Conservation (phyloP, 2,797 vertebrate genomes). For the Anguilla obscura region DNA sequence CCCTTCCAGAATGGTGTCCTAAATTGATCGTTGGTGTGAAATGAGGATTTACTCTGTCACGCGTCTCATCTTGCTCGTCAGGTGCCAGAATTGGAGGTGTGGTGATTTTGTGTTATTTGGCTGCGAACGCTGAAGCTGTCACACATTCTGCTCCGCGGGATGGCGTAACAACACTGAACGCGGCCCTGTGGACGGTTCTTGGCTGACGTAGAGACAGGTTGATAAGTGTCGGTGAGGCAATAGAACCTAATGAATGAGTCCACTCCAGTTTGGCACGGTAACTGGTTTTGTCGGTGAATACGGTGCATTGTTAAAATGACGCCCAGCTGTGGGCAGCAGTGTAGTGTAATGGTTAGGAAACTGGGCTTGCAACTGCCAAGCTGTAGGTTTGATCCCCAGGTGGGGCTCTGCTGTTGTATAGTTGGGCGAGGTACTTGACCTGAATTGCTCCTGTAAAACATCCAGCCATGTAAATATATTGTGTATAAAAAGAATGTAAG, state of each 20-base stretch:
- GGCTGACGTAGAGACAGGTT: conserved; percentile 15
- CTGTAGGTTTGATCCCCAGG: not conserved
- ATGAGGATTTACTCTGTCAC: conserved; percentile 50
- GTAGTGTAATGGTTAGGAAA: not conserved
- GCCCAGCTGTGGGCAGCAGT: not conserved
- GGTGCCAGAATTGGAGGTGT: conserved; percentile 50
- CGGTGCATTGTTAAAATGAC: not conserved
- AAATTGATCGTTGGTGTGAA: conserved; percentile 45
- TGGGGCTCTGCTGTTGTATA: not conserved
- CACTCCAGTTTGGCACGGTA: not conserved
- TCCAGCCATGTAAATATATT: not conserved
- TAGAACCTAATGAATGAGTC: conserved; percentile 9
- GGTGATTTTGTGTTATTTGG: conserved; percentile 63
- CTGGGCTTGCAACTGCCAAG: not conserved
- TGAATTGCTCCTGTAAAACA: conserved; percentile 1
- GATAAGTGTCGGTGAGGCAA: not conserved
- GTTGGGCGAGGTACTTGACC: not conserved
- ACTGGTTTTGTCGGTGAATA: conserved; percentile 19
- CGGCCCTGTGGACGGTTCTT: conserved; percentile 47
- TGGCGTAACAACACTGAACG: conserved; percentile 51
- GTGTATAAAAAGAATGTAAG: not conserved
- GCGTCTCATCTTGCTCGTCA: conserved; percentile 47
- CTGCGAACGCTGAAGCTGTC: conserved; percentile 41
- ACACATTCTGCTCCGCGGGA: conserved; percentile 50
- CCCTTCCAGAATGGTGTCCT: conserved; percentile 41